phyloP scores from a whole-genome alignment of 2,888 invertebrate species.

The Rhaphigaster nebulosa region DNA sequence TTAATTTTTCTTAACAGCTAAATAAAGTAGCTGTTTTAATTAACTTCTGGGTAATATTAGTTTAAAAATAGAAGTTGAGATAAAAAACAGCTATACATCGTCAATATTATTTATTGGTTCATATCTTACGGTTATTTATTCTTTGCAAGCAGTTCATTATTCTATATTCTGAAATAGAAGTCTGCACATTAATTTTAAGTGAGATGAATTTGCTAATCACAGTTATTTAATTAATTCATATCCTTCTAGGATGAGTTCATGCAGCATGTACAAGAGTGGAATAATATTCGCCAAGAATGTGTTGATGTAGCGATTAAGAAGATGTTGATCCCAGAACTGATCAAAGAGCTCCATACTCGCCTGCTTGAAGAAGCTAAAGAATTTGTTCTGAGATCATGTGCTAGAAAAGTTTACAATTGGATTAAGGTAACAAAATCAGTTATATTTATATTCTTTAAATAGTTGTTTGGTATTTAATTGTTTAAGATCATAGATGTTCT shows the following conservation, averaged over 20 bases:
- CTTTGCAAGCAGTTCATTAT: background rate
- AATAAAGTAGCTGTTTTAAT: too few relatives aligned
- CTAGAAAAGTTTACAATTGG: slow-evolving; percentile 90
- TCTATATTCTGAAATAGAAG: background rate
- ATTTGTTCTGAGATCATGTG: slow-evolving; percentile 85
- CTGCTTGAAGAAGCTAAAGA: slow-evolving; percentile 90
- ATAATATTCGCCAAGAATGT: slow-evolving; percentile 87
- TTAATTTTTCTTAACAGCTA: too few relatives aligned
- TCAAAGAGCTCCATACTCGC: slow-evolving; percentile 85
- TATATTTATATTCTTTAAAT: background rate
- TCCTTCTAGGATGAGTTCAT: slow-evolving; percentile 88
- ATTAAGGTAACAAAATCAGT: slow-evolving; percentile 73
- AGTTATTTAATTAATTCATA: background rate
- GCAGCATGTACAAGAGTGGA: slow-evolving; percentile 95
- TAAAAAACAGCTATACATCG: background rate
- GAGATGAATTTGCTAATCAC: background rate
- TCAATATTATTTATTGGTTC: background rate
- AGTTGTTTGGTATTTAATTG: background rate
- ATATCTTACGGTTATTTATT: background rate
- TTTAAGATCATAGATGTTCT: background rate
- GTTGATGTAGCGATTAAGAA: slow-evolving; percentile 89
- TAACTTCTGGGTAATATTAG: too few relatives aligned
- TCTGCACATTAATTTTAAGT: background rate
- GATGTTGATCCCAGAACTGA: slow-evolving; percentile 90
- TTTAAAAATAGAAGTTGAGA: background rate